Evolutionary conservation across 1,140 invertebrate genomes (phyloP), one percentile per base, ranked within the genome.

Genomic region (Magallana ariakensis): DNA sequence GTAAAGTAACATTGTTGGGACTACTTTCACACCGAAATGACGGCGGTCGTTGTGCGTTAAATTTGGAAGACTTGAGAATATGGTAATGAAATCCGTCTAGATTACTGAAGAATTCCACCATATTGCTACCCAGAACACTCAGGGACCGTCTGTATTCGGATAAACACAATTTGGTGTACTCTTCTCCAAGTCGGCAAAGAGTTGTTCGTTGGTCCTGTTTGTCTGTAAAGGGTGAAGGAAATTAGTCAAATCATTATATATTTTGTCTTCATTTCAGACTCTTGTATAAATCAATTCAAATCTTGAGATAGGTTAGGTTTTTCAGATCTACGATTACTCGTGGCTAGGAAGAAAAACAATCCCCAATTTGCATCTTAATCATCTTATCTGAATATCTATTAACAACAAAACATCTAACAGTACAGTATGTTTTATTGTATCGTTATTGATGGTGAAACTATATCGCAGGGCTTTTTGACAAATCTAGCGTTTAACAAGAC

Each of bases 1-100:
- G 94, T 15, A 95, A 87, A 54, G 91, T 88, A 4, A 95, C 89
- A n/a, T 89, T 89, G 16, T 91, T 91, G 16, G 91, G 88, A 57
- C 91, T 97, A 94, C 97, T 89, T 57, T 92, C 92, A 88, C 92
- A 93, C 19, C 95, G 91, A 88, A 95, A 95, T 1, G 94, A 94
- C 15, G 95, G 94, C 19, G 94, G 92, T n/a, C 86, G 87, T 82
- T 92, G 90, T 16, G 88, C 87, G 19, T 90, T 80, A 62, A 93
- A 94, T 33, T 89, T 90, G 13, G 90, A 89, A 11, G 92, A 93
- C 26, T 89, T 90, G 55, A 89, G 88, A 60, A 94, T 92, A 80
- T 93, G 93, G 60, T 94, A 93, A 66, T 94, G 94, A 16, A 94
- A 90, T 57, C 94, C 94, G 85, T 94, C 94, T 6, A 94, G 89